Conservation (phyloP, 2,797 vertebrate genomes). For the Sebastolobus altivelis region DNA sequence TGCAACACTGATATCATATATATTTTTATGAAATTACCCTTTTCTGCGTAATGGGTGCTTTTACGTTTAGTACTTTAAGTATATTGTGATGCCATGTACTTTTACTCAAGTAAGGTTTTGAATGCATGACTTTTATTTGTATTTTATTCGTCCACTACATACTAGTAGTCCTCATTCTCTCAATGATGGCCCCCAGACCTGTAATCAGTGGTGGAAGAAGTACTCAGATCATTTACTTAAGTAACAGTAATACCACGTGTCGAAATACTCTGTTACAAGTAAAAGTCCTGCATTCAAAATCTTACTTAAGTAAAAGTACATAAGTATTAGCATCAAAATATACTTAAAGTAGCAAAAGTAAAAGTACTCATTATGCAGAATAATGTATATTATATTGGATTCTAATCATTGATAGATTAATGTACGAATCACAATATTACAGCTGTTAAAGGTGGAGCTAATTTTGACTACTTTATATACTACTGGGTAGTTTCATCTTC, state of each 20-base stretch:
- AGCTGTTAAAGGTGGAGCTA: not conserved
- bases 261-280: not conserved
- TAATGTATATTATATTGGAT: not conserved
- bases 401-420: not conserved
- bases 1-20: not conserved
- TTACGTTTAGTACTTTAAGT: too few species aligned
- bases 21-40: not conserved
- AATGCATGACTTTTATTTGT: too few species aligned
- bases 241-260: not conserved
- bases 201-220: not conserved
- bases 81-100: not conserved
- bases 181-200: not conserved
- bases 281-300: not conserved
- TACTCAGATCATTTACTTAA: not conserved
- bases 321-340: not conserved
- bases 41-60: not conserved
- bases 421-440: not conserved
- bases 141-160: not conserved
- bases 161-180: not conserved
- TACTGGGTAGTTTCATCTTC: not conserved
- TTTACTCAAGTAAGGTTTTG: too few species aligned
- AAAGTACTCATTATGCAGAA: not conserved
- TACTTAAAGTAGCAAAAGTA: not conserved
- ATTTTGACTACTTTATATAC: not conserved
- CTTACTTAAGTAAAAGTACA: not conserved